Evolutionary conservation across 1,140 invertebrate species (phyloP).

Genomic region (Lysiphlebus fabarum): DNA sequence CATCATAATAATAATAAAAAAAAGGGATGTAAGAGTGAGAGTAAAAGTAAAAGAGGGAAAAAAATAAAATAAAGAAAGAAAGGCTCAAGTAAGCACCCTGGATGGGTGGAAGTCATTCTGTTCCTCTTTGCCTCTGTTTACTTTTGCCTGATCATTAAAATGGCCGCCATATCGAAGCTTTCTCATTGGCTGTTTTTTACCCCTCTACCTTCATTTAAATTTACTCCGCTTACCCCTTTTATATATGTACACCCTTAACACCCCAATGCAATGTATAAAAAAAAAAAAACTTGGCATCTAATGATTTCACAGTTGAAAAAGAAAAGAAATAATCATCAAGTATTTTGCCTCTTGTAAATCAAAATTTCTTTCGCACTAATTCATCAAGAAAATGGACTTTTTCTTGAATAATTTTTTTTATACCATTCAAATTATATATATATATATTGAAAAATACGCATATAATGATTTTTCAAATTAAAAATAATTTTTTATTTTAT

Average conservation of each 20-base stretch:
- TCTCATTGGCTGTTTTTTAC: constrained; percentile 46
- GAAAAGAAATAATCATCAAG: constrained; percentile 2
- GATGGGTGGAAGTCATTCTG: constrained; percentile 53
- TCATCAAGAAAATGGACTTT: too few relatives aligned
- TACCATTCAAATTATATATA: too few relatives aligned
- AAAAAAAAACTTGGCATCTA: constrained; percentile 2
- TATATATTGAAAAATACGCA: too few relatives aligned
- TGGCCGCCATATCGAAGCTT: constrained; percentile 50
- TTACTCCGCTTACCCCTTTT: too few relatives aligned
- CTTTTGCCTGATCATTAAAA: constrained; percentile 56
- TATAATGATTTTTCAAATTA: too few relatives aligned
- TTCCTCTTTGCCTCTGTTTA: constrained; percentile 52
- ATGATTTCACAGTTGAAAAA: neutral
- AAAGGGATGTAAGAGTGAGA: constrained; percentile 10
- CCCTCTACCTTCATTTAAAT: neutral
- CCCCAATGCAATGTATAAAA: constrained; percentile 6
- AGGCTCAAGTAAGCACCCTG: constrained; percentile 25
- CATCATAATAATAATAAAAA: neutral
- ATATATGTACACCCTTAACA: neutral
- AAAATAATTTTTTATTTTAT: too few relatives aligned
- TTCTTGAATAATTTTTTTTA: too few relatives aligned
- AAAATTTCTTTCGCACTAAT: too few relatives aligned
- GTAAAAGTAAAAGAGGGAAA: constrained; percentile 17
- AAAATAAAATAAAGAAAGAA: constrained; percentile 9
- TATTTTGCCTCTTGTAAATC: neutral